These are phyloP conservation scores for Pachyrhynchus sulphureomaculatus DNA, from an alignment of 1,140 invertebrate genomes.

Conservation along the genomic window DNA sequence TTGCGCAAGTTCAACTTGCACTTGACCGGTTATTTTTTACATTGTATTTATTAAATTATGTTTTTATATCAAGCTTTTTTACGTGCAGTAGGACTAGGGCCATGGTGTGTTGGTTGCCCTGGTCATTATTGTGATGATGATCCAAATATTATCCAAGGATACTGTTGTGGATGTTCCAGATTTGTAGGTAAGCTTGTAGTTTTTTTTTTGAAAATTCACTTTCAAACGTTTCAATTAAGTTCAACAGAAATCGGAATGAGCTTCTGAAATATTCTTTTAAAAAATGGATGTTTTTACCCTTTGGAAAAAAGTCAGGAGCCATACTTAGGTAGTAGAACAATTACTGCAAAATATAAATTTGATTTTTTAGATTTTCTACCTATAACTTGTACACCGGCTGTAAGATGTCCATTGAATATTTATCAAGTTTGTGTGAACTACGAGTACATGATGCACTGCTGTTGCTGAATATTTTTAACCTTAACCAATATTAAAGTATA, in stretches of 20 bases:
- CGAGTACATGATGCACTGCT: conserved; percentile 62
- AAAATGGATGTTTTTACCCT: no score
- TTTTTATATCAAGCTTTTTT: conserved; percentile 5
- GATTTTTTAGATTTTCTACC: conserved; percentile 54
- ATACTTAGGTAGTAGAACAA: no score
- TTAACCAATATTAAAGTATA: no score
- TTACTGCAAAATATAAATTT: no score
- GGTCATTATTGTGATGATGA: conserved; percentile 58
- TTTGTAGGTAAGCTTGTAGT: conserved; percentile 18
- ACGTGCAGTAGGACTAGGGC: neutral
- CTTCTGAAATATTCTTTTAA: neutral
- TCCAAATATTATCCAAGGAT: conserved; percentile 62
- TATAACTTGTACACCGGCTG: conserved; percentile 54
- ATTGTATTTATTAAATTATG: neutral
- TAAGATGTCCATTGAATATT: conserved; percentile 58
- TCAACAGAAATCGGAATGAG: neutral
- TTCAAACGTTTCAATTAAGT: no score
- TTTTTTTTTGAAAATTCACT: no score
- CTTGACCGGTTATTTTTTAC: no score
- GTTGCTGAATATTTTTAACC: conserved; percentile 49
- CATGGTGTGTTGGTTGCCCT: conserved; percentile 58
- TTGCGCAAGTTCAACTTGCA: no score
- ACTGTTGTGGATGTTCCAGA: conserved; percentile 63
- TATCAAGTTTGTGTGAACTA: conserved; percentile 59
- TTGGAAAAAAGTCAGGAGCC: no score